A percentile compares a stretch with the other conserved stretches of the same genome.
phyloP scores from a whole-genome alignment of 2,113 vertebrate species.

The Balaenoptera acutorostrata region DNA sequence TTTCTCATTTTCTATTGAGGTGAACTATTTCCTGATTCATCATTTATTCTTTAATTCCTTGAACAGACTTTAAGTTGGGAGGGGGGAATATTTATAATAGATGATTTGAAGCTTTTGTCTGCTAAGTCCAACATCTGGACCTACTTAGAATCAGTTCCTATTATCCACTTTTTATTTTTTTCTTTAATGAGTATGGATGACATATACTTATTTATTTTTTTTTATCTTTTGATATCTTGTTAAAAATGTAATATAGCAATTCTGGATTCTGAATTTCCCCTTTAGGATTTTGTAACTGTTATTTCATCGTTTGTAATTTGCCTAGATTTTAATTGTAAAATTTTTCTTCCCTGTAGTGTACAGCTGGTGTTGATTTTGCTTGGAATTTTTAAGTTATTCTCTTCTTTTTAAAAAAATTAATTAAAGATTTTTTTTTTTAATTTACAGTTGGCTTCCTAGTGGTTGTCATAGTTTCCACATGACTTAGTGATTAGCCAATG shows the following conservation, averaged over 20 bases:
- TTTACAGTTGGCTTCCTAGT: neutral
- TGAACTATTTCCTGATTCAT: neutral
- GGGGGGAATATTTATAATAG: neutral
- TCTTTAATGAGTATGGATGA: neutral
- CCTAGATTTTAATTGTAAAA: neutral
- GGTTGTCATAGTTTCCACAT: neutral
- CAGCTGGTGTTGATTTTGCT: neutral
- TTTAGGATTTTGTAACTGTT: neutral
- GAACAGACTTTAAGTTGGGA: neutral
- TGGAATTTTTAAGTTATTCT: neutral
- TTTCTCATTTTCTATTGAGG: neutral
- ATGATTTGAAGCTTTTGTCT: neutral
- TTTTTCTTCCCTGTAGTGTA: neutral
- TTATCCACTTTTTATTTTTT: neutral
- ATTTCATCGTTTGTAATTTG: neutral
- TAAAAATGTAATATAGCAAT: neutral
- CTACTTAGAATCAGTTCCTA: neutral
- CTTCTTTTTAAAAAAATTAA: neutral
- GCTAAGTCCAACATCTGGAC: neutral
- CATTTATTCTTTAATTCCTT: neutral
- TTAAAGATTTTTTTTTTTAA: neutral
- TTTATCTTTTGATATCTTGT: neutral
- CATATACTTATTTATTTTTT: neutral
- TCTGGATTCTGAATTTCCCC: neutral
- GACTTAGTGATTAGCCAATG: neutral